phyloP scores from a whole-genome alignment of 2,888 invertebrate genomes.

The Oxycera nigricornis region DNA sequence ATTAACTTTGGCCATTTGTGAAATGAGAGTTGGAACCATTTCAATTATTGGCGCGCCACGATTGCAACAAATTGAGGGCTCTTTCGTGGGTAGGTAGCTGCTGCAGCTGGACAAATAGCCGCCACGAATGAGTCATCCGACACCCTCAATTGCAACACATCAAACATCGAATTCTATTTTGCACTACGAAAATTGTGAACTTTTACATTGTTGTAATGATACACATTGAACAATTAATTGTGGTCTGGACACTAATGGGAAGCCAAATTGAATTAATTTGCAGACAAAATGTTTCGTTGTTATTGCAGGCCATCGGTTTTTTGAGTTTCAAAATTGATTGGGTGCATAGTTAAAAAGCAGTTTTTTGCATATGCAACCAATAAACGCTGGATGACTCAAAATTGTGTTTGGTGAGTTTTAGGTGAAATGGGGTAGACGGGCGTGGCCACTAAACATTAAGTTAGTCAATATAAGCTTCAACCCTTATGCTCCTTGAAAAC shows the following conservation, averaged over 20 bases:
- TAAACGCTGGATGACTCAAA: no score
- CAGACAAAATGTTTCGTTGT: background rate
- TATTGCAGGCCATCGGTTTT: background rate
- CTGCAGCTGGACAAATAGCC: slow-evolving; percentile 16
- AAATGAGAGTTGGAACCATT: slow-evolving; percentile 44
- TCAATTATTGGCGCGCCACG: slow-evolving; percentile 43
- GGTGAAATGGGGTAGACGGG: no score
- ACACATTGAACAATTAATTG: slow-evolving; percentile 12
- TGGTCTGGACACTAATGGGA: background rate
- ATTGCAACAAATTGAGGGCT: slow-evolving; percentile 34
- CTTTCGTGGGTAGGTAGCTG: background rate
- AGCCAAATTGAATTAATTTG: slow-evolving; percentile 19
- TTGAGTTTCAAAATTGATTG: no score
- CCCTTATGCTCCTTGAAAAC: no score
- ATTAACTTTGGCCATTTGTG: slow-evolving; percentile 47
- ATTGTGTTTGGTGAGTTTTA: no score
- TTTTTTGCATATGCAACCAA: no score
- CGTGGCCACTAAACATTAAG: no score
- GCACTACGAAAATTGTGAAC: slow-evolving; percentile 24
- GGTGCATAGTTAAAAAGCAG: no score
- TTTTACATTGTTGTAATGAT: slow-evolving; percentile 31
- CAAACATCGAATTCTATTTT: background rate
- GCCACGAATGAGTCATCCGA: slow-evolving; percentile 34
- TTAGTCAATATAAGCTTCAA: no score
- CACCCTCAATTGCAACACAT: slow-evolving; percentile 43